Conservation (phyloP, 2,888 invertebrate genomes). For the Meteorus colon region DNA sequence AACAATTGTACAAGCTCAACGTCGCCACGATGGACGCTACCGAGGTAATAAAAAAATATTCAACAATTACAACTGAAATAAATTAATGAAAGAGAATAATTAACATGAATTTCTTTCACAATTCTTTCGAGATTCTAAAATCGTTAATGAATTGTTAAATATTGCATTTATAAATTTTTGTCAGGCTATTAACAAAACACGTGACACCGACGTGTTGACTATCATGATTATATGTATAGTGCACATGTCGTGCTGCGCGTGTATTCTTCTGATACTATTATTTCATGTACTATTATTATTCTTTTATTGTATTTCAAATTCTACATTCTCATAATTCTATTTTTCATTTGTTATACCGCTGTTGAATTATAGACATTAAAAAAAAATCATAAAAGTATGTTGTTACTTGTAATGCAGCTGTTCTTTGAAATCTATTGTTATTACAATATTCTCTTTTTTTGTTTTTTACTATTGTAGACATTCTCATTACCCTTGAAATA, state of each 20-base stretch:
- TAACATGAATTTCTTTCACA: background rate
- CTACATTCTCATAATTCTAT: slow-evolving; percentile 34
- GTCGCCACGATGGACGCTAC: slow-evolving; percentile 28
- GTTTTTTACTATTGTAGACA: no score
- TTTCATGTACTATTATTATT: background rate
- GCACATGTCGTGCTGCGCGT: background rate
- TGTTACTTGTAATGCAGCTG: background rate
- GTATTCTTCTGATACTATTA: background rate
- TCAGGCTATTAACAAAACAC: background rate
- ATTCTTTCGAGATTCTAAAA: background rate
- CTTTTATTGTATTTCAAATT: slow-evolving; percentile 21
- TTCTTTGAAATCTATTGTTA: no score
- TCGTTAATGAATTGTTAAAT: background rate
- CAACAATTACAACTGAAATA: background rate
- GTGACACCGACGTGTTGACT: background rate
- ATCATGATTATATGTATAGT: background rate
- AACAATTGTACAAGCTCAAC: slow-evolving; percentile 25
- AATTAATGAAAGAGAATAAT: background rate
- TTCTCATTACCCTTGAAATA: no score
- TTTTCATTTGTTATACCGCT: slow-evolving; percentile 52
- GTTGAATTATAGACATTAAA: slow-evolving; percentile 46
- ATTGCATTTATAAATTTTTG: background rate
- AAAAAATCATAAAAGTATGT: background rate
- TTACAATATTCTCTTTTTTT: no score
- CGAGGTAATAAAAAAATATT: slow-evolving; percentile 33